Evolutionary conservation across 1,140 invertebrate genomes (phyloP).

Genomic region (Drosophila persimilis): DNA sequence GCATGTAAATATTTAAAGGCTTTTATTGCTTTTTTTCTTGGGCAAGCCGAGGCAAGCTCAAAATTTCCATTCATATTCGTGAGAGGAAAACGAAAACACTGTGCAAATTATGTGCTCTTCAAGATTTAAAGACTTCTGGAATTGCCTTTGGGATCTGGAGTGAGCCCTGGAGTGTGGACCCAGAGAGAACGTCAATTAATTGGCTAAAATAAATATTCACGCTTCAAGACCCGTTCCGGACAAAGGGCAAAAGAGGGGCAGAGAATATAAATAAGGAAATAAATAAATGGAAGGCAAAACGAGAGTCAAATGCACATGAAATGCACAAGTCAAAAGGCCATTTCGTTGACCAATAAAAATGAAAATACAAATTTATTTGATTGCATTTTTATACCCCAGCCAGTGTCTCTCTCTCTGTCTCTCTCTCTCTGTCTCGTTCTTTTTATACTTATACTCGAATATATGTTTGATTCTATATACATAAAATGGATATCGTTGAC

Average conservation of each 20-base stretch:
- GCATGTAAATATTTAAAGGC: constrained; percentile 72
- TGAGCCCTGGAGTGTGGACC: not conserved
- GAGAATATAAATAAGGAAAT: constrained; percentile 32
- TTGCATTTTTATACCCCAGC: constrained; percentile 42
- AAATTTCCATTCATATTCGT: constrained; percentile 44
- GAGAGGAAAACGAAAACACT: constrained; percentile 16
- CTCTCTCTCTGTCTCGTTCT: not conserved
- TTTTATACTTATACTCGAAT: constrained; percentile 12
- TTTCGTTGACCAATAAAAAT: constrained; percentile 52
- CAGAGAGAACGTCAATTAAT: constrained; percentile 30
- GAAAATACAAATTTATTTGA: constrained; percentile 62
- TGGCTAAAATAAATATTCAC: constrained; percentile 44
- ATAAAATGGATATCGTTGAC: constrained; percentile 22
- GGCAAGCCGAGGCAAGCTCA: constrained; percentile 8
- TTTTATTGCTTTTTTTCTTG: constrained; percentile 65
- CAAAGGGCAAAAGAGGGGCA: constrained; percentile 19
- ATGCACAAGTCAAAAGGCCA: constrained; percentile 61
- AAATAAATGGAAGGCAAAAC: constrained; percentile 42
- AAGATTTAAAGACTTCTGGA: constrained; percentile 18
- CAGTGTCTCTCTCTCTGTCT: constrained; percentile 6
- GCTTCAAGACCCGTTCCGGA: not conserved
- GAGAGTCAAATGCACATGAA: constrained; percentile 49
- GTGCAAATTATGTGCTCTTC: constrained; percentile 38
- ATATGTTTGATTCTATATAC: constrained; percentile 1
- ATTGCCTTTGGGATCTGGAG: not conserved